phyloP scores from a whole-genome alignment of 2,797 vertebrate species.

The Somateria mollissima region DNA sequence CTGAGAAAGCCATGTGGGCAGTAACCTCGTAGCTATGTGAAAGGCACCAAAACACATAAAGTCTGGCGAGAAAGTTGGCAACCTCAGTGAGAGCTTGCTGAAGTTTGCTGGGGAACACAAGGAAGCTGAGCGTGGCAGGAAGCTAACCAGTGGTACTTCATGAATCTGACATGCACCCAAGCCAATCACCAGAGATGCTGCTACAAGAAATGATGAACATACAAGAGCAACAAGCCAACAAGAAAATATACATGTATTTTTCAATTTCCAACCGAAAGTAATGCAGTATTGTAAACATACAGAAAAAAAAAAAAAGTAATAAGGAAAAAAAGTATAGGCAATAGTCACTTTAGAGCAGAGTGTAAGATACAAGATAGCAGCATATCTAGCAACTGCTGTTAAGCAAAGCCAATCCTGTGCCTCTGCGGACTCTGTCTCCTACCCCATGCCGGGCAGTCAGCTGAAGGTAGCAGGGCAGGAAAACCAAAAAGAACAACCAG shows the following conservation, averaged over 20 bases:
- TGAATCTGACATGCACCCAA: not conserved
- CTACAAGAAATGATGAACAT: not conserved
- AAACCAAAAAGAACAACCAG: not conserved
- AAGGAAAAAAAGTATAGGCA: not conserved
- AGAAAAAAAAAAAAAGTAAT: not conserved
- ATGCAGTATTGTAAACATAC: not conserved
- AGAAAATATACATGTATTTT: no score
- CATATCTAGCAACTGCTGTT: not conserved
- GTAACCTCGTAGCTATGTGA: not conserved
- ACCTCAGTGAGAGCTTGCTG: not conserved
- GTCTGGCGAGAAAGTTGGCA: not conserved
- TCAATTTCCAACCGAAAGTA: no score
- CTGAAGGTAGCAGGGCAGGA: fast-evolving
- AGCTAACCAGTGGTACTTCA: not conserved
- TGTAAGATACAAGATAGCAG: no score
- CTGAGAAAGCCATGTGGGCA: not conserved
- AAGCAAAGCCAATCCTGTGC: not conserved
- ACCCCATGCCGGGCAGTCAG: fast-evolving
- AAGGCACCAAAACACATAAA: not conserved
- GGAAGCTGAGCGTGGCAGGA: fast-evolving
- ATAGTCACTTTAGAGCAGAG: not conserved
- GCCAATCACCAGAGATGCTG: not conserved
- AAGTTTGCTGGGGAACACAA: not conserved
- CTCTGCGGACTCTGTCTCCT: not conserved
- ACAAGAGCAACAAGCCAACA: no score